Percentiles rank a stretch among this genome's conserved stretches.
These are phyloP conservation scores for Eremophila alpestris DNA, from an alignment of 2,797 vertebrate genomes.

Conservation along the genomic window DNA sequence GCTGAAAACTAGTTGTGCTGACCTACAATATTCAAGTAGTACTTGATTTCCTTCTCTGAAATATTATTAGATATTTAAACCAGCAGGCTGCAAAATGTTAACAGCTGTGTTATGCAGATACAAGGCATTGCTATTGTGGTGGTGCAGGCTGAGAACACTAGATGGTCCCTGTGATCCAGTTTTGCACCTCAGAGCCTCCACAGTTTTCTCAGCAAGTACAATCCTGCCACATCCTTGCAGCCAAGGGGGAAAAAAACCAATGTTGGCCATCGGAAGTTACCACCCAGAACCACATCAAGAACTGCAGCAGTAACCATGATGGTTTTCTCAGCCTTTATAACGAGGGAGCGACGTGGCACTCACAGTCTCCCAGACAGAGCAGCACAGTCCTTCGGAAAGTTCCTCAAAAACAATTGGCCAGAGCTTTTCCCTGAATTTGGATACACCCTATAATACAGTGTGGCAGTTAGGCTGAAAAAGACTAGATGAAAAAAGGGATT, in stretches of 20 bases:
- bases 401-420: slow-evolving; percentile 66
- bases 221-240: slow-evolving; percentile 28
- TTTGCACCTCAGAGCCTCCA: slow-evolving; percentile 34
- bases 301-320: slow-evolving; percentile 63
- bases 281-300: slow-evolving; percentile 77
- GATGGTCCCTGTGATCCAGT: slow-evolving; percentile 74
- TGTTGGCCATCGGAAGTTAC: slow-evolving; percentile 64
- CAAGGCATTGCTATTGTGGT: fast-evolving
- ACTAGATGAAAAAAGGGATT: slow-evolving; percentile 43
- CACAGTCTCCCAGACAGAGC: slow-evolving; percentile 18
- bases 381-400: slow-evolving; percentile 31
- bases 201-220: slow-evolving; percentile 32
- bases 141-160: slow-evolving; percentile 71
- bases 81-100: neutral
- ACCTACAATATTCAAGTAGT: neutral
- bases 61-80: neutral
- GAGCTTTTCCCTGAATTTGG: slow-evolving; percentile 25
- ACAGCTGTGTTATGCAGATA: neutral
- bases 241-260: slow-evolving; percentile 31
- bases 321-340: slow-evolving; percentile 68
- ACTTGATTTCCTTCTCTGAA: neutral
- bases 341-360: slow-evolving; percentile 72
- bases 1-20: neutral
- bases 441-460: slow-evolving; percentile 61
- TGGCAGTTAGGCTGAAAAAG: slow-evolving; percentile 32